A percentile compares a stretch with the other conserved stretches of the same genome.
phyloP scores from a whole-genome alignment of 2,113 vertebrate genomes.

The Oplegnathus fasciatus region DNA sequence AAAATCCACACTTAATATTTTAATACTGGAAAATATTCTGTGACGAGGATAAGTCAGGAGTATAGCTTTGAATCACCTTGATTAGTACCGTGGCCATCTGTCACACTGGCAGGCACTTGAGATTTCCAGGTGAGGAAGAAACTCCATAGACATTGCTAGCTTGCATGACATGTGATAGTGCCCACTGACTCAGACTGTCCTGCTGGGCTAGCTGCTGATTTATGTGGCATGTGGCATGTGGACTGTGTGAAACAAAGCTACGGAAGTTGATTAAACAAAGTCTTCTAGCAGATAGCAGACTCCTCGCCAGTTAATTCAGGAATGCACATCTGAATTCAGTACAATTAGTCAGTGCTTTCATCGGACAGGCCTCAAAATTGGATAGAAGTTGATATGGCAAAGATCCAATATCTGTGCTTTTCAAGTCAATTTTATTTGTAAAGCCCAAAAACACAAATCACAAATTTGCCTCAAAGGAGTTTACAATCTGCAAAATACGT shows the following conservation, averaged over 20 bases:
- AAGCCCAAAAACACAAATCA: not conserved
- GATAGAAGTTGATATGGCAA: not conserved
- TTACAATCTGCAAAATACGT: not conserved
- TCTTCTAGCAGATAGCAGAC: slow-evolving; percentile 11
- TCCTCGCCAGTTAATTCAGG: slow-evolving; percentile 4
- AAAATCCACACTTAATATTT: not conserved
- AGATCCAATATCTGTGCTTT: not conserved
- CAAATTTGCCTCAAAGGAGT: not conserved
- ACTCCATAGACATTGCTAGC: slow-evolving; percentile 1
- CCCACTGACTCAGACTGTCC: slow-evolving; percentile 44
- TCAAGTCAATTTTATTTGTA: not conserved
- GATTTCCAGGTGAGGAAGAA: slow-evolving; percentile 53
- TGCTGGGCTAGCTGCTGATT: slow-evolving; percentile 49
- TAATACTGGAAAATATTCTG: slow-evolving; percentile 7
- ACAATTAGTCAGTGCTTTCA: not conserved
- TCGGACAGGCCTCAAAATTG: slow-evolving; percentile 10
- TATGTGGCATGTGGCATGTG: slow-evolving; percentile 2
- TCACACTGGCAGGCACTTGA: slow-evolving; percentile 52
- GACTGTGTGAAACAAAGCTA: slow-evolving; percentile 38
- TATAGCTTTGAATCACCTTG: slow-evolving; percentile 60
- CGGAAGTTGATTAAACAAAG: slow-evolving; percentile 41
- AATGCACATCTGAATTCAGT: not conserved
- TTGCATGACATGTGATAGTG: not conserved
- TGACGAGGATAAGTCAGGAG: not conserved
- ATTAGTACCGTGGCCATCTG: slow-evolving; percentile 58